Evolutionary conservation across 2,888 invertebrate genomes (phyloP).

Genomic region (Gerris lacustris): DNA sequence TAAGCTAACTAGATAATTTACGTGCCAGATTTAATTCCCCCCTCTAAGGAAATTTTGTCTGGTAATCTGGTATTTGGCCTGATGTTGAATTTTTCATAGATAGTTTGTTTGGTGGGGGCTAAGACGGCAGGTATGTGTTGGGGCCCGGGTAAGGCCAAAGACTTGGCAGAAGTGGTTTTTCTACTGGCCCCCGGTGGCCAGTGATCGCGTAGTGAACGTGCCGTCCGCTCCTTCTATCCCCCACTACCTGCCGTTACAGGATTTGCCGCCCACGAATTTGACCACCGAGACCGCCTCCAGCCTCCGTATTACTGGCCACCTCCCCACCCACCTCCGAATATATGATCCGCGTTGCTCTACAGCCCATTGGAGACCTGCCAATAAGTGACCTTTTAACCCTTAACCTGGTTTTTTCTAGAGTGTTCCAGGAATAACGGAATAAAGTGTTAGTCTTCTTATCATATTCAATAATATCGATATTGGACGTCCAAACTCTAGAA

Average conservation of each 20-base stretch:
- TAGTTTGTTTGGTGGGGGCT: not conserved
- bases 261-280: not conserved
- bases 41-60: no score
- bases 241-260: not conserved
- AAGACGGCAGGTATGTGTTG: not conserved
- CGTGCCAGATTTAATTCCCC: no score
- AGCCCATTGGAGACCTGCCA: not conserved
- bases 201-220: slow-evolving; percentile 1
- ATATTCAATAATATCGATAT: no score
- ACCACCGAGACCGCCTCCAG: not conserved
- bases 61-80: no score
- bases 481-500: no score
- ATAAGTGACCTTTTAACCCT: not conserved
- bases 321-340: not conserved
- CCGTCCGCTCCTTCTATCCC: not conserved
- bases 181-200: not conserved
- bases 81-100: not conserved
- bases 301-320: not conserved
- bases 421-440: no score
- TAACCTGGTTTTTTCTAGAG: not conserved
- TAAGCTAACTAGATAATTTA: no score
- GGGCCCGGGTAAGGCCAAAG: not conserved
- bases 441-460: no score
- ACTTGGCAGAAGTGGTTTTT: not conserved
- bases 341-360: not conserved